phyloP scores from a whole-genome alignment of 2,113 vertebrate species.

The Heterochromis multidens region DNA sequence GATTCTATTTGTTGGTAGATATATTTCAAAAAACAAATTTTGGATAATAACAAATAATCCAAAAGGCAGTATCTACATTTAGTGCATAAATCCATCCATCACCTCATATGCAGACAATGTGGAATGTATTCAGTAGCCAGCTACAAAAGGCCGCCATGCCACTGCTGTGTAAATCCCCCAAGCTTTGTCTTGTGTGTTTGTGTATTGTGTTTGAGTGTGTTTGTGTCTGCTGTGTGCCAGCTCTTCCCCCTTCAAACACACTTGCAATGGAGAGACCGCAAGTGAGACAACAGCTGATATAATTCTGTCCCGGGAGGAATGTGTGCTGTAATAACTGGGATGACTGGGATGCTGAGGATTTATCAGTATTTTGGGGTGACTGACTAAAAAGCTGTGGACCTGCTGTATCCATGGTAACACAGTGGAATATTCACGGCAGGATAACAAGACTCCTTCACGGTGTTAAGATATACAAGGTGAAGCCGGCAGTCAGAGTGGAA shows the following conservation, averaged over 20 bases:
- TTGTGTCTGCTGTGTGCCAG: slow-evolving; percentile 26
- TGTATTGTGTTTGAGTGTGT: slow-evolving; percentile 1
- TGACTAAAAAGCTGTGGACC: slow-evolving; percentile 25
- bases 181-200: slow-evolving; percentile 21
- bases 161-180: slow-evolving; percentile 46
- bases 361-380: slow-evolving; percentile 51
- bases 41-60: neutral
- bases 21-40: neutral
- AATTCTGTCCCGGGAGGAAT: slow-evolving; percentile 68
- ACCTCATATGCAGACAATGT: slow-evolving; percentile 17
- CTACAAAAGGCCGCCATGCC: slow-evolving; percentile 33
- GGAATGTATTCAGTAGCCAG: slow-evolving; percentile 43
- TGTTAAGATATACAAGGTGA: neutral
- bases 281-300: slow-evolving; percentile 69
- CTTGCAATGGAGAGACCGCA: slow-evolving; percentile 33
- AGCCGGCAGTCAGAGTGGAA: neutral
- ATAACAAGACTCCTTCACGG: neutral
- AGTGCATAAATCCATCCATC: neutral
- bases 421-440: neutral
- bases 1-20: neutral
- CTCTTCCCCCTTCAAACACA: slow-evolving; percentile 49
- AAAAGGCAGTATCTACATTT: neutral
- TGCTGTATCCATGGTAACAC: slow-evolving; percentile 34
- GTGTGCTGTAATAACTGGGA: slow-evolving; percentile 62
- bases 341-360: slow-evolving; percentile 51